phyloP scores from a whole-genome alignment of 2,113 vertebrate species.

The Malurus cyaneus region DNA sequence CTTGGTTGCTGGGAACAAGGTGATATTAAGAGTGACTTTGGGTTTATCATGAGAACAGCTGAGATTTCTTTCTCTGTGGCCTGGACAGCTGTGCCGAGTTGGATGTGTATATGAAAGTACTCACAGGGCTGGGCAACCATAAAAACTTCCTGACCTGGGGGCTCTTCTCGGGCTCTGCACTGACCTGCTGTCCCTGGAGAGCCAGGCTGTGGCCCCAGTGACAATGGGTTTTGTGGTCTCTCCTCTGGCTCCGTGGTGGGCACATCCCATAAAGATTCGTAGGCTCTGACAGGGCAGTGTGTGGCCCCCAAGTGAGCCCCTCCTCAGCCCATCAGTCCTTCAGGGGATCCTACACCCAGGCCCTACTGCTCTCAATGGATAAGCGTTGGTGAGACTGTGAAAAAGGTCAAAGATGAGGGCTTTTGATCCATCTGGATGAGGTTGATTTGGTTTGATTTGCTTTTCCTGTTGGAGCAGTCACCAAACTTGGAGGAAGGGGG shows the following conservation, averaged over 20 bases:
- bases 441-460: background rate
- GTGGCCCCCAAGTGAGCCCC: background rate
- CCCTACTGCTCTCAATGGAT: background rate
- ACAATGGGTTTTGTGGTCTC: background rate
- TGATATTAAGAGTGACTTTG: background rate
- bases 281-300: background rate
- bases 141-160: background rate
- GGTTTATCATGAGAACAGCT: background rate
- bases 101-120: conserved; percentile 4
- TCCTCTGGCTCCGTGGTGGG: background rate
- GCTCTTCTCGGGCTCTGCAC: background rate
- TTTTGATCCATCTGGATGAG: background rate
- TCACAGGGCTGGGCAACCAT: background rate
- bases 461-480: background rate
- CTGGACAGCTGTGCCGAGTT: background rate
- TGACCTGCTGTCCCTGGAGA: background rate
- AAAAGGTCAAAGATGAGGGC: background rate
- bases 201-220: background rate
- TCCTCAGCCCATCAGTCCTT: background rate
- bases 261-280: background rate
- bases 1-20: background rate
- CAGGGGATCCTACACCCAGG: background rate
- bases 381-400: background rate
- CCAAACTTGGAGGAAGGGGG: background rate
- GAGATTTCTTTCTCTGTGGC: conserved; percentile 35